A percentile compares a stretch with the other conserved stretches of the same genome.
Evolutionary conservation across 1,140 invertebrate species (phyloP).

Genomic region (Eumaeus atala): DNA sequence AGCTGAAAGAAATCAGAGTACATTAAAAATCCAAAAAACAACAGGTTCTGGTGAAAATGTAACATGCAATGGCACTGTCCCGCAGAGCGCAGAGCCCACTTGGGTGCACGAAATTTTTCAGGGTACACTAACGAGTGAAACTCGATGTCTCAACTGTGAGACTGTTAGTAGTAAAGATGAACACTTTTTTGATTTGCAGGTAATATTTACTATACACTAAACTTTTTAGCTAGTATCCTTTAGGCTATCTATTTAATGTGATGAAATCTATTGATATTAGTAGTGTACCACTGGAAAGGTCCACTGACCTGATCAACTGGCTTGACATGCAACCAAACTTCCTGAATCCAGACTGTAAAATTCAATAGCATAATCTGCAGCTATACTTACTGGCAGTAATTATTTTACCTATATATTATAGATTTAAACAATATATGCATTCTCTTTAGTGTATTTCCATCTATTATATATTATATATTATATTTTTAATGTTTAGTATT

Average conservation of each 20-base stretch:
- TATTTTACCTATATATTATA: too few species aligned
- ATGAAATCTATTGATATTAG: too few species aligned
- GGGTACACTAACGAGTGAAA: conserved; percentile 99
- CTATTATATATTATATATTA: conserved; percentile 3
- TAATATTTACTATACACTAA: conserved; percentile 1
- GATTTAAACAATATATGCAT: too few species aligned
- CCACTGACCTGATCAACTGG: too few species aligned
- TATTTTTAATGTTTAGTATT: background rate
- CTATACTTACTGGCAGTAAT: too few species aligned
- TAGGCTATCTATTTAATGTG: too few species aligned
- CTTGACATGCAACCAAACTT: too few species aligned
- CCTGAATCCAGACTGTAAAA: too few species aligned
- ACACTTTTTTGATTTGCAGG: conserved; percentile 98
- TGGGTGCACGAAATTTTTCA: conserved; percentile 99
- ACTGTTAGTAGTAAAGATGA: conserved; percentile 99
- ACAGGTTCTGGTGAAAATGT: conserved; percentile 45
- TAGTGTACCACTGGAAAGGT: too few species aligned
- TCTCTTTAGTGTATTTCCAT: background rate
- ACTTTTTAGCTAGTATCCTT: too few species aligned
- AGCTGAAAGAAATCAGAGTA: conserved; percentile 88
- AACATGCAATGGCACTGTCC: conserved; percentile 75
- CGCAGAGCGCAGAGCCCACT: conserved; percentile 94
- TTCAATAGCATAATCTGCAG: too few species aligned
- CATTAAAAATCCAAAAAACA: conserved; percentile 68
- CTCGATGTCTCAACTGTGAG: conserved; percentile 99